Base-by-base conservation (phyloP, 2,888 invertebrate genomes). In the Habroteleia sp. region DNA sequence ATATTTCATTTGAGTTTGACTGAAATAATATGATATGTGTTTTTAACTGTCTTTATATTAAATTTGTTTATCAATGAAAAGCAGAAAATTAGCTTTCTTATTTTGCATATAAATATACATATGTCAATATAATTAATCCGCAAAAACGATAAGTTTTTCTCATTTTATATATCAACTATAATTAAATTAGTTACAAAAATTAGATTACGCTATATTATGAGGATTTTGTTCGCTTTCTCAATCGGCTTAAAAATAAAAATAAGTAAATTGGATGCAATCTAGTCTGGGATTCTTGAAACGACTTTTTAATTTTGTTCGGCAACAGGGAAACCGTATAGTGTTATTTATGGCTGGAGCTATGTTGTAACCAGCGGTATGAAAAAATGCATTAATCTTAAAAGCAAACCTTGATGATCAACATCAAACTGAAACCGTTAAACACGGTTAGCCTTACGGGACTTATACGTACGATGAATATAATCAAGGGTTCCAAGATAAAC, bases 341-440 rank as follows among this genome's bases (percentile, higher is more conserved):
- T 60, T 58, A 73, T 73, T 73, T 66, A 66, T 63, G 65, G 37
- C 41, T 23, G 35, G 13, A 56, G 46, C 46, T 48, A 50, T 54
- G 63, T 48, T 37, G 56, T 74, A 50, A 50, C 37, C 62, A 58
- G 44, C 52, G 52, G 58, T 65, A 69, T 42, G 42, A 69, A 74
- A 75, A 65, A 75, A 75, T 52, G 42, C 65, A 75, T 75, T 69
- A 75, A 75, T 75, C 69, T 56, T 63, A 58, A 63, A 63, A 52
- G 69, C 63, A 68, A 74, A 74, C 58, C 71, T 63, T 58, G 73
- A 58, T 50, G 74, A 71, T 65, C 65, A 65, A 42, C 62, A 62
- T 62, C 75, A 14, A 39, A 54, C 56, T 62, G 56, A 66, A 76
- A 76, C 75, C 75, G 75, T 75, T 75, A 75, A 75, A 75, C 66